Evolutionary conservation across 2,888 invertebrate species (phyloP).

Genomic region (Hydrotaea diabolus): DNA sequence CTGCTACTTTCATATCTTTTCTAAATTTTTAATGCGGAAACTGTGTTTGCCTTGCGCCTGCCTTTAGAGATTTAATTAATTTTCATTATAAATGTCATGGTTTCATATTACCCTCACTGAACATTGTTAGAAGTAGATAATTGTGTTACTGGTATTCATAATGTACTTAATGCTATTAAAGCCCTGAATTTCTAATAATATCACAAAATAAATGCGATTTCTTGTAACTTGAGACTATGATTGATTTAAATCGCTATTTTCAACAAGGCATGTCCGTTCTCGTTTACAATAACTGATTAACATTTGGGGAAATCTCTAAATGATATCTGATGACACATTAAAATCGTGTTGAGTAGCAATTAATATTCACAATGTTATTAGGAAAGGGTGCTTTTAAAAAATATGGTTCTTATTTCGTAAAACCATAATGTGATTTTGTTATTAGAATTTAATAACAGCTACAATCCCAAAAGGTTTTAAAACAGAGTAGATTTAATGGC

Average conservation of each 20-base stretch:
- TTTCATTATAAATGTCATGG: slow-evolving; percentile 32
- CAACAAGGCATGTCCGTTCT: too few species aligned
- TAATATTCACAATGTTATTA: too few species aligned
- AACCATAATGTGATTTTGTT: too few species aligned
- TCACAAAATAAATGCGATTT: neutral
- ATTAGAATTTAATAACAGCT: too few species aligned
- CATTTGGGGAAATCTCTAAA: too few species aligned
- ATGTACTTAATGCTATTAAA: neutral
- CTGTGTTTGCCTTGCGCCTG: slow-evolving; percentile 27
- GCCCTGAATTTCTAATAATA: neutral
- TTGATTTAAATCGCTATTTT: neutral
- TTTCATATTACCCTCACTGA: neutral
- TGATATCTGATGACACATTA: too few species aligned
- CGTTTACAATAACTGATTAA: too few species aligned
- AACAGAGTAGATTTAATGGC: too few species aligned
- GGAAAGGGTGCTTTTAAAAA: too few species aligned
- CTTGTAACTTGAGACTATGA: neutral
- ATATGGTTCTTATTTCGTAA: too few species aligned
- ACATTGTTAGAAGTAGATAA: neutral
- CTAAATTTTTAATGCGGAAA: slow-evolving; percentile 15
- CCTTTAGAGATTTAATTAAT: slow-evolving; percentile 44
- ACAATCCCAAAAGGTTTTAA: too few species aligned
- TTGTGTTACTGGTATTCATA: slow-evolving; percentile 23
- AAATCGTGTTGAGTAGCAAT: too few species aligned
- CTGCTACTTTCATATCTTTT: neutral